Conservation (phyloP, 2,797 vertebrate genomes). For the Mallotus villosus region DNA sequence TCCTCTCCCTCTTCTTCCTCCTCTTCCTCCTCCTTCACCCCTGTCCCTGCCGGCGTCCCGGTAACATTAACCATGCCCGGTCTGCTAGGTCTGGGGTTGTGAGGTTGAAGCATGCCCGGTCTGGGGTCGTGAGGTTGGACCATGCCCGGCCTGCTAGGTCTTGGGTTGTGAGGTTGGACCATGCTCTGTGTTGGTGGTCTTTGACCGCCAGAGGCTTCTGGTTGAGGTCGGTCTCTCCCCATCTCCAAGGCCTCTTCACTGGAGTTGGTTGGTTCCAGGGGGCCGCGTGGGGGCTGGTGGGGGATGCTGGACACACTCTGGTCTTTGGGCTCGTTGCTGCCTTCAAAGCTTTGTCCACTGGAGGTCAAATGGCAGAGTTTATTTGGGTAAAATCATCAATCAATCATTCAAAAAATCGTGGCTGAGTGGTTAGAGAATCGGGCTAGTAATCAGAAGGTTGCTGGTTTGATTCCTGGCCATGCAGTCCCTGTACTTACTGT, state of each 20-base stretch:
- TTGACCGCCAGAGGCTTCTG: background rate
- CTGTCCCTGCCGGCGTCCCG: background rate
- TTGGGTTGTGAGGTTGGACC: slow-evolving; percentile 38
- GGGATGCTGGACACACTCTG: background rate
- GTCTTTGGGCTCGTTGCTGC: background rate
- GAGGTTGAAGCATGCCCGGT: no score
- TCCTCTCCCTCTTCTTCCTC: slow-evolving; percentile 1
- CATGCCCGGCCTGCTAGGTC: background rate
- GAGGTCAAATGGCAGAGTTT: background rate
- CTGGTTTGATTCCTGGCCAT: no score
- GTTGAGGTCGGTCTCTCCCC: background rate
- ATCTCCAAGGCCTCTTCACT: slow-evolving; percentile 29
- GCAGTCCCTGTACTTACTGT: no score
- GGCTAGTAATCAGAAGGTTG: no score
- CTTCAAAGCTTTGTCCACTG: background rate
- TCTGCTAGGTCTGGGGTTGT: slow-evolving; percentile 22
- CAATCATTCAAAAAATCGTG: no score
- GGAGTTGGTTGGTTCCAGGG: slow-evolving; percentile 12
- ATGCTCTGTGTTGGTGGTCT: background rate
- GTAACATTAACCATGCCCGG: slow-evolving; percentile 11
- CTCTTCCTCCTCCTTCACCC: background rate
- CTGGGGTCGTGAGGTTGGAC: no score
- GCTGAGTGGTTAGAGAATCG: no score
- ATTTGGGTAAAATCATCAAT: background rate
- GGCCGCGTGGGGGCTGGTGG: background rate